These are phyloP conservation scores for Pseudolaguvia tuberculata DNA, from an alignment of 2,113 vertebrate genomes.

Conservation along the genomic window DNA sequence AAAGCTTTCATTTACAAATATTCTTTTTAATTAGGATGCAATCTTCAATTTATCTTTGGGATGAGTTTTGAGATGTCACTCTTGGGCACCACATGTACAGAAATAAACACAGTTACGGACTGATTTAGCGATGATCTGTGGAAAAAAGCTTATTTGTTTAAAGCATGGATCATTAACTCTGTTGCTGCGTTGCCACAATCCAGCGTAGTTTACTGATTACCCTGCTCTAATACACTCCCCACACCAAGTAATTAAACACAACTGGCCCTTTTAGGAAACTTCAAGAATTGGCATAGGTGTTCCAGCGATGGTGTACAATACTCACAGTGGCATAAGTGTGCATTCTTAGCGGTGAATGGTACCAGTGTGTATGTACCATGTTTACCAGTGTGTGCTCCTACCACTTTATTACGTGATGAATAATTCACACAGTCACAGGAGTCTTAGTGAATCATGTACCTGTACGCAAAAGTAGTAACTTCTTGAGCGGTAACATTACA, in stretches of 20 bases:
- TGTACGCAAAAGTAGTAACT: neutral
- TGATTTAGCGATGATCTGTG: neutral
- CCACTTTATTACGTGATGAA: neutral
- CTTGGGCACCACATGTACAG: no score
- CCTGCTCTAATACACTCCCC: neutral
- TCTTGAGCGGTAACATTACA: no score
- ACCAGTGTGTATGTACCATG: conserved; percentile 4
- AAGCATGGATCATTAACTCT: neutral
- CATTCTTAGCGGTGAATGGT: neutral
- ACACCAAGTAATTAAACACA: neutral
- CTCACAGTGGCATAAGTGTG: neutral
- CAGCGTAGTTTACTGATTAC: neutral
- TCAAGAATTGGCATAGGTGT: neutral
- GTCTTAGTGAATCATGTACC: conserved; percentile 2
- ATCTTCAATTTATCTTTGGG: no score
- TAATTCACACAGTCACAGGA: neutral
- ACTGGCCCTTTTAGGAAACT: conserved; percentile 3
- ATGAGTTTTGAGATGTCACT: no score
- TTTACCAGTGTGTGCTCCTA: neutral
- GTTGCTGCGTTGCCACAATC: neutral
- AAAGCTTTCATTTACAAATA: no score
- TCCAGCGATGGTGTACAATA: neutral
- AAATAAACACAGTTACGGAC: no score
- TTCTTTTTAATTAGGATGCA: no score
- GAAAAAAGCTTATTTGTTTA: neutral